Evolutionary conservation across 2,888 invertebrate genomes (phyloP).

Genomic region (Tenodera sinensis): DNA sequence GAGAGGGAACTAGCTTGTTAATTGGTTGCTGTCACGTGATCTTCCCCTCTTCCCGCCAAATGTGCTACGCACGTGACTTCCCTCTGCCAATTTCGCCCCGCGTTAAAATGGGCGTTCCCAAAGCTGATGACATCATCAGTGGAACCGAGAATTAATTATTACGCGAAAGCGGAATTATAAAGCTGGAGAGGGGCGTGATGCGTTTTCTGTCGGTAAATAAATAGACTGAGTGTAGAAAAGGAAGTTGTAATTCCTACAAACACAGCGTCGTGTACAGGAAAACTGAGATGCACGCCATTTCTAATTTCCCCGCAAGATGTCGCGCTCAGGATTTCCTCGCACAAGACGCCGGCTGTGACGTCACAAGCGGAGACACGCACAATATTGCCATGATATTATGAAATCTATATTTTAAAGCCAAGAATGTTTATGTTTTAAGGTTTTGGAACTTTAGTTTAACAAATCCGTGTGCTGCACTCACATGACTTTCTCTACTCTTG

Average conservation of each 20-base stretch:
- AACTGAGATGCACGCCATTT: neutral
- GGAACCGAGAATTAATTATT: neutral
- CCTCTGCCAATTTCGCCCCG: neutral
- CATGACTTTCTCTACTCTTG: no score
- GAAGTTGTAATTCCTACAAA: neutral
- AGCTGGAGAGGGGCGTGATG: neutral
- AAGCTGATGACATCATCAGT: neutral
- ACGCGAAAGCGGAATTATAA: neutral
- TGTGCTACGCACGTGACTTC: neutral
- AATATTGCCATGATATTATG: no score
- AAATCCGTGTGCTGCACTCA: no score
- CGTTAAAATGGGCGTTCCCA: neutral
- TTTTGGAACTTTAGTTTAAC: no score
- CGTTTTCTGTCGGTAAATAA: neutral
- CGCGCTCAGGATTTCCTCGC: neutral
- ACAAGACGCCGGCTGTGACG: no score
- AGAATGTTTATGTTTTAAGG: no score
- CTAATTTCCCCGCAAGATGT: neutral
- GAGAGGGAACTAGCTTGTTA: neutral
- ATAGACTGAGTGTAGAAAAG: neutral
- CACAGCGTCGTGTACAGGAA: neutral
- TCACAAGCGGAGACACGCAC: no score
- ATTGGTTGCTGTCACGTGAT: constrained; percentile 1
- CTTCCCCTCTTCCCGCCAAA: neutral
- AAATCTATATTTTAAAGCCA: no score